Evolutionary conservation across 2,888 invertebrate genomes (phyloP).

Genomic region (Lasioglossum vierecki): DNA sequence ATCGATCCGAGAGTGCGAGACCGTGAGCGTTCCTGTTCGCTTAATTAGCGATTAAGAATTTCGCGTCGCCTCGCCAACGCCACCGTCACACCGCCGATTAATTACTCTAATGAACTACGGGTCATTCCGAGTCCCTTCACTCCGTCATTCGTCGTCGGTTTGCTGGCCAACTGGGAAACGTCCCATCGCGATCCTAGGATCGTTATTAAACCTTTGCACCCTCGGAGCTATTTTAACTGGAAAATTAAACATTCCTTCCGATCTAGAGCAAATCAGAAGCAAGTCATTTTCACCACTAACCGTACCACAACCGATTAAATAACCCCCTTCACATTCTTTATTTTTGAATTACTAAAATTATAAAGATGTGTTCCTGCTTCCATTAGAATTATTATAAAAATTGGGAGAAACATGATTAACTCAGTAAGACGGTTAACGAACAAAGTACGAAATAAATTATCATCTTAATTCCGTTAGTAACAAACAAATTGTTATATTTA

Average conservation of each 20-base stretch:
- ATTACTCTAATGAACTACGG: conserved; percentile 20
- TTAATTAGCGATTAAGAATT: conserved; percentile 43
- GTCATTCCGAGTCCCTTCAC: conserved; percentile 1
- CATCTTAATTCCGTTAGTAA: not conserved
- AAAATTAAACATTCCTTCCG: no score
- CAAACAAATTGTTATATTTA: not conserved
- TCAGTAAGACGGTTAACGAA: no score
- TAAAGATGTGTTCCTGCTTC: no score
- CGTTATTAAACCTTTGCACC: conserved; percentile 3
- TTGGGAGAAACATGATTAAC: no score
- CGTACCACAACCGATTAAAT: no score
- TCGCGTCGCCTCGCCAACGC: not conserved
- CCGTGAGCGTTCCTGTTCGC: not conserved
- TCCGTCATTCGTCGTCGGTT: conserved; percentile 21
- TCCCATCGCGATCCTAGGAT: not conserved
- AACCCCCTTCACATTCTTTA: no score
- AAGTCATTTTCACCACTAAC: no score
- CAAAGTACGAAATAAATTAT: no score
- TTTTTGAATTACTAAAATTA: no score
- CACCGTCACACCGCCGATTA: conserved; percentile 4
- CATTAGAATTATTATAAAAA: no score
- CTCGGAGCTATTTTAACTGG: no score
- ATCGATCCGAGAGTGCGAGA: not conserved
- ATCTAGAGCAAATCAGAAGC: no score
- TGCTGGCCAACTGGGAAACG: conserved; percentile 10